phyloP scores from a whole-genome alignment of 2,113 vertebrate genomes.

The Scortum barcoo region DNA sequence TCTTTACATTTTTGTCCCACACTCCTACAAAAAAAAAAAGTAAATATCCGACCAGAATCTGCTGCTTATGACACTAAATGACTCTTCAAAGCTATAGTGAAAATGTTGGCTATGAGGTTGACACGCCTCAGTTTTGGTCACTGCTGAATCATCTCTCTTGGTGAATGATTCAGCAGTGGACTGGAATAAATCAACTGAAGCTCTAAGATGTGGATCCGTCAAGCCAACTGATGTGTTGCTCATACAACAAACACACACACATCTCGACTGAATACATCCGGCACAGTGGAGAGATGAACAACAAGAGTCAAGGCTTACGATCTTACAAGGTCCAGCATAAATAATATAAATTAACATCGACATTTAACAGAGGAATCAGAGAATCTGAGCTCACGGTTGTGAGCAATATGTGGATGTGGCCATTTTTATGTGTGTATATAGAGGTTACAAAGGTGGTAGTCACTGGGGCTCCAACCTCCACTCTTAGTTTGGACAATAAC shows the following conservation, averaged over 20 bases:
- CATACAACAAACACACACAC: slow-evolving; percentile 33
- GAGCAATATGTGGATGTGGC: slow-evolving; percentile 22
- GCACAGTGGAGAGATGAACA: slow-evolving; percentile 44
- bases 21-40: neutral
- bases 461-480: slow-evolving; percentile 29
- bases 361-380: slow-evolving; percentile 16
- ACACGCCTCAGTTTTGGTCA: slow-evolving; percentile 34
- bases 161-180: slow-evolving; percentile 34
- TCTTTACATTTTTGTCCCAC: neutral
- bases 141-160: slow-evolving; percentile 43
- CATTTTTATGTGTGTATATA: slow-evolving; percentile 7
- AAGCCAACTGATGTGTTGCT: slow-evolving; percentile 26
- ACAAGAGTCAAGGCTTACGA: slow-evolving; percentile 20
- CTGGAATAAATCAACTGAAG: slow-evolving; percentile 24
- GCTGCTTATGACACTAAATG: neutral
- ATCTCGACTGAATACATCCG: slow-evolving; percentile 31
- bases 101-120: slow-evolving; percentile 1
- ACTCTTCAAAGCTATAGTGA: neutral
- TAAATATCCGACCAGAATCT: neutral
- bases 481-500: slow-evolving; percentile 63
- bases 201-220: slow-evolving; percentile 40
- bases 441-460: slow-evolving; percentile 44
- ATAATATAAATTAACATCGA: slow-evolving; percentile 49
- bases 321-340: slow-evolving; percentile 25
- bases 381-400: slow-evolving; percentile 23